phyloP scores from a whole-genome alignment of 2,113 vertebrate genomes.

The Arvicanthis niloticus region DNA sequence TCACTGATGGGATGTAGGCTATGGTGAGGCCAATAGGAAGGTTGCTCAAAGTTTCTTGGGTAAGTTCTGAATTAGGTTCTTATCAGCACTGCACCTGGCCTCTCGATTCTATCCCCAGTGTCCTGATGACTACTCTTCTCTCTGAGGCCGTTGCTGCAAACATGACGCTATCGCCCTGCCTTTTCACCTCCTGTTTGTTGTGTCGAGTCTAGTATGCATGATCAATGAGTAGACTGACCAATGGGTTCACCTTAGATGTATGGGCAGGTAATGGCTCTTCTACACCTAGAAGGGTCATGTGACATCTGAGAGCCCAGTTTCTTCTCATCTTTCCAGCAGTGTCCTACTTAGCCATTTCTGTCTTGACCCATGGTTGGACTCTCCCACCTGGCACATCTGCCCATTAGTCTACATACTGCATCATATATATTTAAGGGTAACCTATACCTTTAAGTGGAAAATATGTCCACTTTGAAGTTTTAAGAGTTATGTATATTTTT shows the following conservation, averaged over 20 bases:
- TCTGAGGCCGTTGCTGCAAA: background rate
- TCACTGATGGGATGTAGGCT: background rate
- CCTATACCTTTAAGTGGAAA: background rate
- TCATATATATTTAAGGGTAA: background rate
- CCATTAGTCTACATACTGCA: background rate
- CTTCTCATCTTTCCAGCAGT: no score
- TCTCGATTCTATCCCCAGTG: background rate
- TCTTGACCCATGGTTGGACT: background rate
- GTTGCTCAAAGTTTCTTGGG: background rate
- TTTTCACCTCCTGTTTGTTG: background rate
- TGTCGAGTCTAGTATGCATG: background rate
- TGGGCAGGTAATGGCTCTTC: background rate
- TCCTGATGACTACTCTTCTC: background rate
- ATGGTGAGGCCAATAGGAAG: background rate
- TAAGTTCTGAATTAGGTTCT: background rate
- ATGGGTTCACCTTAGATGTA: background rate
- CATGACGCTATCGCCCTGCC: fast-evolving
- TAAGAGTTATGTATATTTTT: no score
- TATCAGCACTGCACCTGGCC: fast-evolving
- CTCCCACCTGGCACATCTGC: background rate
- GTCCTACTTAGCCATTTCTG: no score
- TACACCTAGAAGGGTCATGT: background rate
- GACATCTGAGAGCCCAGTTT: background rate
- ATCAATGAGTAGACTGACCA: background rate
- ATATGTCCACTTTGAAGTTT: background rate